Conservation (phyloP, 92 coral and sea anemone genomes). For the Epizoanthus ramosus region DNA sequence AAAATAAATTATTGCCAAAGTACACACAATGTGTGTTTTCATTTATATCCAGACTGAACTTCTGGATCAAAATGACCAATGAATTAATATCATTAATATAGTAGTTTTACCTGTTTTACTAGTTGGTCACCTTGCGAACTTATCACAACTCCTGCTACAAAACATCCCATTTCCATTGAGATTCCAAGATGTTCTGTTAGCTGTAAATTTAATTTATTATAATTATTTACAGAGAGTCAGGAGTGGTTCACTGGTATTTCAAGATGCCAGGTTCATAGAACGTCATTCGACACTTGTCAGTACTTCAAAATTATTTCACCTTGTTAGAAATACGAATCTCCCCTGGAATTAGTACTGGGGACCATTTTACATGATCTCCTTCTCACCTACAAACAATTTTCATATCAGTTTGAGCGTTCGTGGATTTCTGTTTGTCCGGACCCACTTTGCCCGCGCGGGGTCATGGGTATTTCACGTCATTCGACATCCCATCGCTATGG, state of each 20-base stretch:
- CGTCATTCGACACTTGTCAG: no score
- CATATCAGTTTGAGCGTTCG: no score
- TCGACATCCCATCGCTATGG: no score
- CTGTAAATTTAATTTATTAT: slow-evolving; percentile 49
- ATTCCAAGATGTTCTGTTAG: slow-evolving; percentile 94
- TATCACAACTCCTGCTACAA: slow-evolving; percentile 93
- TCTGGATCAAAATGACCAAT: neutral
- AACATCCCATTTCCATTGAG: slow-evolving; percentile 99
- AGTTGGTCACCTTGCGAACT: slow-evolving; percentile 93
- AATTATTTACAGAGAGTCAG: neutral
- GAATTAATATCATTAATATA: neutral
- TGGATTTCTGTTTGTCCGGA: no score
- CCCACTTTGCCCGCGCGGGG: no score
- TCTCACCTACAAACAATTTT: no score
- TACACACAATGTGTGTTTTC: neutral
- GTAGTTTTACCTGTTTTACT: slow-evolving; percentile 76
- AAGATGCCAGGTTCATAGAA: no score
- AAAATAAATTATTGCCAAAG: neutral
- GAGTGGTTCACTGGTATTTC: neutral
- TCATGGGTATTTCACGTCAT: no score
- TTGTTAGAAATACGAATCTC: no score
- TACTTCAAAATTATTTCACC: no score
- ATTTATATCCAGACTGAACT: neutral
- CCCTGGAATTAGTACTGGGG: no score
- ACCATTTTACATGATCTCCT: no score